phyloP scores from a whole-genome alignment of 2,113 vertebrate genomes.

The Nesogale talazaci region DNA sequence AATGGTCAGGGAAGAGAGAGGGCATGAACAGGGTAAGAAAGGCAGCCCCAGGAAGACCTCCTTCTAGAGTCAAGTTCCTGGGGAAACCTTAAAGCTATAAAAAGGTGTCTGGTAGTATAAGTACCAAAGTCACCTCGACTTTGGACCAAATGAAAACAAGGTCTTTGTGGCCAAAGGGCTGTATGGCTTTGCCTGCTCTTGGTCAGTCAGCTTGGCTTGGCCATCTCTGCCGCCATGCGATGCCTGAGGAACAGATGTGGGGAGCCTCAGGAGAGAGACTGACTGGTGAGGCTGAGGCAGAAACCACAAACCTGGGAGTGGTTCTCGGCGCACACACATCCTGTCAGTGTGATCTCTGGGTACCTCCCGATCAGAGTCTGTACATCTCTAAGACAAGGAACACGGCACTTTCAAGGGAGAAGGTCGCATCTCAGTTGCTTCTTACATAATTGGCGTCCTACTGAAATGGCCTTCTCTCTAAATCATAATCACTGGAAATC shows the following conservation, averaged over 20 bases:
- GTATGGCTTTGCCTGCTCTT: not conserved
- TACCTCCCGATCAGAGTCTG: not conserved
- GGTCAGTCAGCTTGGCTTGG: not conserved
- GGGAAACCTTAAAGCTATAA: not conserved
- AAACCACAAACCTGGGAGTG: slow-evolving; percentile 1
- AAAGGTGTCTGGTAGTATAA: not conserved
- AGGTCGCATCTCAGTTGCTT: not conserved
- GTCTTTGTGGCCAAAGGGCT: slow-evolving; percentile 3
- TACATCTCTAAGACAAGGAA: not conserved
- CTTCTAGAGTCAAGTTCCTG: not conserved
- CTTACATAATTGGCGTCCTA: not conserved
- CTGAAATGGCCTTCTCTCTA: not conserved
- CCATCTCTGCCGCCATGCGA: slow-evolving; percentile 34
- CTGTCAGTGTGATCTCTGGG: not conserved
- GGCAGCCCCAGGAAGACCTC: not conserved
- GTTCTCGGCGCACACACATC: slow-evolving; percentile 5
- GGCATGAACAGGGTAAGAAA: not conserved
- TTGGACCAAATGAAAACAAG: not conserved
- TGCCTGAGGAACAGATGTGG: not conserved
- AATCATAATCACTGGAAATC: not conserved
- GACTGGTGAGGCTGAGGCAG: not conserved
- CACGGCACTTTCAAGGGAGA: not conserved
- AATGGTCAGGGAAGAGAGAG: not conserved
- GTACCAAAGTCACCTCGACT: not conserved
- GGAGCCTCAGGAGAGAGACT: slow-evolving; percentile 12